Percentiles rank a stretch among this genome's conserved stretches.
Evolutionary conservation across 2,797 vertebrate species (phyloP).

Genomic region (Salarias fasciatus): DNA sequence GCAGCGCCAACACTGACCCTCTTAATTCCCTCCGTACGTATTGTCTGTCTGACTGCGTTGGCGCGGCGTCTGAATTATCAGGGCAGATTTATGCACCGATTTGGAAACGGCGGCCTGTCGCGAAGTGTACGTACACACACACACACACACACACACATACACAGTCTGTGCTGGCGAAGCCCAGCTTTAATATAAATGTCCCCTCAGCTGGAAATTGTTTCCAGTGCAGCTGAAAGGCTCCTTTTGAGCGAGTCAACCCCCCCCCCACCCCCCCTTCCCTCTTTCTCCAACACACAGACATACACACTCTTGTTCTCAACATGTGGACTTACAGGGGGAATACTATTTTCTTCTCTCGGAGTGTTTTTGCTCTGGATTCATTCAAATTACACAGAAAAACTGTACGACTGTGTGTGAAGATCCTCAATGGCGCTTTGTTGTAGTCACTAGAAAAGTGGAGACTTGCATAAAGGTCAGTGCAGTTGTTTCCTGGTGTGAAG

Average conservation of each 20-base stretch:
- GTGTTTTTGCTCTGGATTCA: no score
- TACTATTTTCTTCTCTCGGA: neutral
- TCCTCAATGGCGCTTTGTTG: no score
- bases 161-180: slow-evolving; percentile 37
- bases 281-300: slow-evolving; percentile 23
- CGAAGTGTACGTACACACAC: slow-evolving; percentile 33
- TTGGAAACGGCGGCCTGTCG: slow-evolving; percentile 46
- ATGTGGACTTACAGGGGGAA: slow-evolving; percentile 14
- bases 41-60: slow-evolving; percentile 31
- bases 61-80: slow-evolving; percentile 24
- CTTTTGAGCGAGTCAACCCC: slow-evolving; percentile 72
- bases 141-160: slow-evolving; percentile 18
- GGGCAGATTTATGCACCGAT: slow-evolving; percentile 44
- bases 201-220: slow-evolving; percentile 81
- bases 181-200: slow-evolving; percentile 71
- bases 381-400: no score
- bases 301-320: slow-evolving; percentile 21
- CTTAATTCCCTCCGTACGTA: slow-evolving; percentile 37
- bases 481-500: slow-evolving; percentile 11
- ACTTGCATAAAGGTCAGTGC: neutral
- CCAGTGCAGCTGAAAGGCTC: slow-evolving; percentile 78
- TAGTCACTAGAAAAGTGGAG: slow-evolving; percentile 3
- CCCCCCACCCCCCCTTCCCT: slow-evolving; percentile 28
- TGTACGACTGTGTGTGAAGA: no score
- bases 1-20: slow-evolving; percentile 43